Evolutionary conservation across 2,113 vertebrate genomes (phyloP).

Genomic region (Mastomys natalensis): DNA sequence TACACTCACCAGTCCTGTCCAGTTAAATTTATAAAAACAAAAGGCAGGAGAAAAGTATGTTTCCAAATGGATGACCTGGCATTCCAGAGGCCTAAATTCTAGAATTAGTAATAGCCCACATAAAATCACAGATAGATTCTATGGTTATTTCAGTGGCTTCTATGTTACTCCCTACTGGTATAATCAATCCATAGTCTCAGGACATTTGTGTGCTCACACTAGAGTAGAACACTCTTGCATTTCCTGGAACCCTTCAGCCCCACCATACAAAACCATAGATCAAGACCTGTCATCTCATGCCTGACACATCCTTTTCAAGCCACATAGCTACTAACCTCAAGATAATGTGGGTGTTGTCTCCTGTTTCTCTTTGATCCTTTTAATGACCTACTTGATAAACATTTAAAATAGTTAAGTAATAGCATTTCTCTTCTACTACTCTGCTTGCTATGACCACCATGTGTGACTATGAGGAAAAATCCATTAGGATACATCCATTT

Average conservation of each 20-base stretch:
- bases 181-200: neutral
- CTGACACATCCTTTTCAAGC: neutral
- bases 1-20: slow-evolving; percentile 22
- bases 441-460: slow-evolving; percentile 50
- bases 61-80: slow-evolving; percentile 24
- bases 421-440: neutral
- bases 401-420: slow-evolving; percentile 1
- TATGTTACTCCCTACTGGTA: neutral
- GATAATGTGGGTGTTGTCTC: neutral
- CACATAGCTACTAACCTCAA: neutral
- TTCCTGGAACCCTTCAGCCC: neutral
- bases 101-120: slow-evolving; percentile 59
- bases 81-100: slow-evolving; percentile 59
- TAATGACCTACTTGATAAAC: neutral
- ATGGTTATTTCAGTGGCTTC: slow-evolving; percentile 24
- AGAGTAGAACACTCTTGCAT: neutral
- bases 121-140: slow-evolving; percentile 51
- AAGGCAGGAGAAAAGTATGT: neutral
- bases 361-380: neutral
- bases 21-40: slow-evolving; percentile 52
- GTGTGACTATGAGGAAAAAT: slow-evolving; percentile 40
- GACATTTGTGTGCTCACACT: neutral
- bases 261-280: neutral
- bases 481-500: slow-evolving; percentile 43
- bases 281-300: neutral